phyloP scores from a whole-genome alignment of 2,888 invertebrate genomes.

The Gymnoscelis rufifasciata region DNA sequence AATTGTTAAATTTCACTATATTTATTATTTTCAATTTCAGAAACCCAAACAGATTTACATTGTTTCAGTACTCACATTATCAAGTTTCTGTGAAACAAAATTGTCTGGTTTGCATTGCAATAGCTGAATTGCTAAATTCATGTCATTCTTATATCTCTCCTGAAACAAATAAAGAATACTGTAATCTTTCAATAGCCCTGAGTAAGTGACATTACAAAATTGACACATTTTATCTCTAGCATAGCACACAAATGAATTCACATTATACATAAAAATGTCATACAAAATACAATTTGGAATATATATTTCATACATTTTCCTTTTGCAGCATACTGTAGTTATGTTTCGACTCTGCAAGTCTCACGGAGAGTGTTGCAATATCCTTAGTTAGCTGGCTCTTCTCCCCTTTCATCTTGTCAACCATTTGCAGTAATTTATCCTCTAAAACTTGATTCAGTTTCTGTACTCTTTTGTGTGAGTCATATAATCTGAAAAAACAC shows the following conservation, averaged over 20 bases:
- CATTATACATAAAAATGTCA: too few species aligned
- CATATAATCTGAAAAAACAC: conserved; percentile 86
- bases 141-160: conserved; percentile 96
- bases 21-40: too few species aligned
- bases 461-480: conserved; percentile 95
- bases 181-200: too few species aligned
- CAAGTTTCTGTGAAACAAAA: conserved; percentile 94
- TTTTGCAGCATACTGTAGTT: conserved; percentile 89
- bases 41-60: too few species aligned
- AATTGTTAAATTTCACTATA: too few species aligned
- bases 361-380: conserved; percentile 89
- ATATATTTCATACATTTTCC: conserved; percentile 85
- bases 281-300: too few species aligned
- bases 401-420: conserved; percentile 94
- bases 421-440: conserved; percentile 94
- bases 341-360: conserved; percentile 91
- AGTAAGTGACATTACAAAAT: too few species aligned
- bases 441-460: conserved; percentile 96
- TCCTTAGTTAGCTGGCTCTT: conserved; percentile 92
- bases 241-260: too few species aligned
- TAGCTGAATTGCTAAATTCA: conserved; percentile 94
- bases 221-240: too few species aligned
- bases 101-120: conserved; percentile 96
- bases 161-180: conserved; percentile 48
- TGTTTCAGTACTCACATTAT: conserved; percentile 83